Base-by-base conservation (phyloP, 2,113 vertebrate genomes). In the Gila orcuttii region DNA sequence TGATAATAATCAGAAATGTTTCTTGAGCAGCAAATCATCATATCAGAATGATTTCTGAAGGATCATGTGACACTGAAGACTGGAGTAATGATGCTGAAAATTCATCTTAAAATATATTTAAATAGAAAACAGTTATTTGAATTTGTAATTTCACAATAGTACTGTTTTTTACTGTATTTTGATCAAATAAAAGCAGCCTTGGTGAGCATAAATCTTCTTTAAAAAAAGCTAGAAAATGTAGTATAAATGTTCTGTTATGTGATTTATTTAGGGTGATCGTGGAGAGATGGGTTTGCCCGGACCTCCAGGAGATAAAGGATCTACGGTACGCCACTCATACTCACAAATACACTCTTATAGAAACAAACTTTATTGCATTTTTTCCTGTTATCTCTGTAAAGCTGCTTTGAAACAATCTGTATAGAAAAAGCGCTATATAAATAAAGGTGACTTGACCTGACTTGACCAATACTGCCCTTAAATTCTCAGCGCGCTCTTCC, bases 291-390 rank as follows among this genome's bases (percentile, higher is more conserved):
- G 98, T 88, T 93, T 94, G 86, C 98, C 97, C 6, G 97, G 98
- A 82, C 96, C 96, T 76, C 95, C 96, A 59, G 98, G 98, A 92
- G 95, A 96, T 92, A 99, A 98, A 93, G 98, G 98, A 93, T 94
- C 95, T 81, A 95, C 92, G 94, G 98, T 99, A 96, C 3, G 31
- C 33, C 66, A 33, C n/a, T 21, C 50, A 45, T 60, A 62, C 69
- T 81, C 55, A 45, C 31, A 60, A 42, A 42, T 2, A 42, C 39
- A 42, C 39, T 8, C 39, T 39, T 6, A 42, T 42, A 42, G 39
- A 42, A 42, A 9, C 42, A 42, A 9, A 2, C 42, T 42, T 42
- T 42, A 8, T 42, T 42, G 42, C 7, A 42, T 2, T 42, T 39
- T 7, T 39, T 39, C 39, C 39, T 39, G 39, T 39, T 39, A 39